phyloP scores from a whole-genome alignment of 2,888 invertebrate genomes.

The Girardia tigrina region DNA sequence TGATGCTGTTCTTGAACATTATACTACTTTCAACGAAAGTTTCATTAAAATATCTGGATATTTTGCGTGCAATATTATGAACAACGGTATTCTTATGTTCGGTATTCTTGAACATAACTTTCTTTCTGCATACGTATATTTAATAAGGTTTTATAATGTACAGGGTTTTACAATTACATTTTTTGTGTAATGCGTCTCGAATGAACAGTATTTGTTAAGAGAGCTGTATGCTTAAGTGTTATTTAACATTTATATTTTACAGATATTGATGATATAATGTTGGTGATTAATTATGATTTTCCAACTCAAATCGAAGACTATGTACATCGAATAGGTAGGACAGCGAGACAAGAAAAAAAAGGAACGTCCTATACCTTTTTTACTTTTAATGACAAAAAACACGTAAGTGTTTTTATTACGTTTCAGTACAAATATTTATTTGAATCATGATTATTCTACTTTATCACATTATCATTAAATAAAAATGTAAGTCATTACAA shows the following conservation, averaged over 20 bases:
- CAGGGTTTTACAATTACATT: neutral
- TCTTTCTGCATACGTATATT: too few species aligned
- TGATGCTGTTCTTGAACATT: conserved; percentile 4
- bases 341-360: conserved; percentile 76
- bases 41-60: too few species aligned
- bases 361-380: conserved; percentile 94
- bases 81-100: too few species aligned
- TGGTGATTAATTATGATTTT: conserved; percentile 91
- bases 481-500: too few species aligned
- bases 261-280: conserved; percentile 94
- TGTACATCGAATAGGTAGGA: conserved; percentile 87
- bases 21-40: neutral
- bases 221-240: neutral
- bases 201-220: conserved; percentile 15
- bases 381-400: conserved; percentile 52
- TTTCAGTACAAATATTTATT: too few species aligned
- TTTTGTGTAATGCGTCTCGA: neutral
- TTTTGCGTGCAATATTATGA: too few species aligned
- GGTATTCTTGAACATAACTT: too few species aligned
- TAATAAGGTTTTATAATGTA: too few species aligned
- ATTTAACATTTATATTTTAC: conserved; percentile 42
- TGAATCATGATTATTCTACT: too few species aligned
- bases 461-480: too few species aligned
- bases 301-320: conserved; percentile 94
- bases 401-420: neutral